These are phyloP conservation scores for Aspidiotus rigidus DNA, from an alignment of 2,888 invertebrate genomes.

Conservation along the genomic window DNA sequence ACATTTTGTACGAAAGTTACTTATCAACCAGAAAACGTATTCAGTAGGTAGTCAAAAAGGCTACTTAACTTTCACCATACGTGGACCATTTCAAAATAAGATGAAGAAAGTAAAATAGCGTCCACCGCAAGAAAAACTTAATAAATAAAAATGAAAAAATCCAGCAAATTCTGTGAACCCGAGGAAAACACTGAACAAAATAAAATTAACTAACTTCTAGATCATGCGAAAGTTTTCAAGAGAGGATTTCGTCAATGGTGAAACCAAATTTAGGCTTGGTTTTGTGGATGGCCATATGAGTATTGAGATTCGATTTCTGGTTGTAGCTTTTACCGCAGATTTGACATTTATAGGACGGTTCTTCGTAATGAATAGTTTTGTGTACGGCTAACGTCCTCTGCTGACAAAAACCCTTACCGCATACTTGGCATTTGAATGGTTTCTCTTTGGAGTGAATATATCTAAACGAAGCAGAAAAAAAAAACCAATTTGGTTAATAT, in stretches of 20 bases:
- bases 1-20: too few species aligned
- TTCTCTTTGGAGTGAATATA: constrained; percentile 97
- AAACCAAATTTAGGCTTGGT: constrained; percentile 21
- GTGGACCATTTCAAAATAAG: too few species aligned
- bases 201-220: too few species aligned
- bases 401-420: constrained; percentile 96
- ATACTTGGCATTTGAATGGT: constrained; percentile 91
- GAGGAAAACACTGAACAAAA: too few species aligned
- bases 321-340: constrained; percentile 97
- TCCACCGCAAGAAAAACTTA: too few species aligned
- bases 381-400: constrained; percentile 89
- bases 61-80: too few species aligned
- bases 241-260: constrained; percentile 26
- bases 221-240: too few species aligned
- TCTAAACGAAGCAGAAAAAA: constrained; percentile 46
- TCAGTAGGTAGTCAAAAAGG: too few species aligned
- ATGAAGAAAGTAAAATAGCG: too few species aligned
- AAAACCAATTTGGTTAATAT: background rate
- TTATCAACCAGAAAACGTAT: too few species aligned
- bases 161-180: too few species aligned
- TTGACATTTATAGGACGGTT: constrained; percentile 93
- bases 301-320: constrained; percentile 86
- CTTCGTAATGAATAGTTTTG: constrained; percentile 95
- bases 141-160: too few species aligned
- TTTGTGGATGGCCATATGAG: constrained; percentile 81